Percentiles rank a stretch among this genome's conserved stretches.
These are phyloP conservation scores for Laterallus jamaicensis DNA, from an alignment of 2,113 vertebrate genomes.

Conservation along the genomic window DNA sequence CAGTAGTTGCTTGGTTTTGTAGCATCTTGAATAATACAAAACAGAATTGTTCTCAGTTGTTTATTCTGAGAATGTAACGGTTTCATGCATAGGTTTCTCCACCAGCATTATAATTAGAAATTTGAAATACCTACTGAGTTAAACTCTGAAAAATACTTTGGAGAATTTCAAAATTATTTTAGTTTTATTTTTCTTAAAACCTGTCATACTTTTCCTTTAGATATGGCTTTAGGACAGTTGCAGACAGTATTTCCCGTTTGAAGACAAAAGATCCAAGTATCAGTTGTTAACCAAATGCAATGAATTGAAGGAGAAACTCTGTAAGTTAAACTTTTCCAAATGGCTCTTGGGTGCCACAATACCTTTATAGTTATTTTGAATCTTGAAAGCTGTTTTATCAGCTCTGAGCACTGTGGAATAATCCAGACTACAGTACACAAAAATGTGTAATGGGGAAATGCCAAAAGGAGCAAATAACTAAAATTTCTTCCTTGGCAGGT, in stretches of 20 bases:
- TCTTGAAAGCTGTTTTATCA: background rate
- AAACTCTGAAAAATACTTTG: background rate
- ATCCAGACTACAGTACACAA: background rate
- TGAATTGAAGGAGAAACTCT: background rate
- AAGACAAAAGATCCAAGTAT: background rate
- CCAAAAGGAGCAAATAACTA: background rate
- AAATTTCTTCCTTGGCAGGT: background rate
- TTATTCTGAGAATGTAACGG: background rate
- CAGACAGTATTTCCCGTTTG: background rate
- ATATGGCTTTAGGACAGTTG: background rate
- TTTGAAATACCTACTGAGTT: background rate
- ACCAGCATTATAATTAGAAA: background rate
- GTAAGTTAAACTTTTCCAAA: background rate
- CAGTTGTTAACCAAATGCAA: background rate
- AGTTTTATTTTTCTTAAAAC: background rate
- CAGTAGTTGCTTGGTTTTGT: background rate
- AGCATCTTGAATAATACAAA: background rate
- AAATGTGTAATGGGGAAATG: accelerated
- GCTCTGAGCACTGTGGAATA: background rate
- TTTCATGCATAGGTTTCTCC: background rate
- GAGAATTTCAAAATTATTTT: background rate
- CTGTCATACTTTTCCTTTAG: background rate
- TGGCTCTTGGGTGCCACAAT: background rate
- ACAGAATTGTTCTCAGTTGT: background rate
- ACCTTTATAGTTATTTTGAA: background rate